These are phyloP conservation scores for Bovichtus diacanthus DNA, from an alignment of 2,797 vertebrate species.

Conservation along the genomic window DNA sequence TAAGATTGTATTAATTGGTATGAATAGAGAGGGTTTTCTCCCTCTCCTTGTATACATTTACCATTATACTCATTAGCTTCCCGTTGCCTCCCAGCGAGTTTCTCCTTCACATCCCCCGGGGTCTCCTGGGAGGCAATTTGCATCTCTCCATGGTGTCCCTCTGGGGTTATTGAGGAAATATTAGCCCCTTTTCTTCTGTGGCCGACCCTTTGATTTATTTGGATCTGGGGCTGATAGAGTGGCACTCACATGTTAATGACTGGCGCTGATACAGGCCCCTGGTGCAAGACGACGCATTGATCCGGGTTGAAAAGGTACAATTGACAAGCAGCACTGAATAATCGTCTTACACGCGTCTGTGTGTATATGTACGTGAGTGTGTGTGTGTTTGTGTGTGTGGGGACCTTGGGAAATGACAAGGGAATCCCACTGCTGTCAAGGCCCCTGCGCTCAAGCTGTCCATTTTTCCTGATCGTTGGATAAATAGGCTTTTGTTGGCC, in stretches of 20 bases:
- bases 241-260: slow-evolving; percentile 85
- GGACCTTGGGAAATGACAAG: slow-evolving; percentile 73
- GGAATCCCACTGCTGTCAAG: slow-evolving; percentile 77
- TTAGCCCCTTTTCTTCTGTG: slow-evolving; percentile 81
- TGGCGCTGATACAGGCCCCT: slow-evolving; percentile 67
- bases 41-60: slow-evolving; percentile 88
- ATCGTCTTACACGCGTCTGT: slow-evolving; percentile 65
- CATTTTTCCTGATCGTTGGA: slow-evolving; percentile 65
- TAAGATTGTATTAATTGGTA: slow-evolving; percentile 88
- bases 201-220: slow-evolving; percentile 86
- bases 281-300: slow-evolving; percentile 80
- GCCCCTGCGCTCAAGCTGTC: slow-evolving; percentile 66
- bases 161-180: slow-evolving; percentile 85
- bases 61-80: slow-evolving; percentile 88
- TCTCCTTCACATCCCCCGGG: slow-evolving; percentile 80
- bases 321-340: slow-evolving; percentile 84
- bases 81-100: slow-evolving; percentile 83
- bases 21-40: slow-evolving; percentile 77
- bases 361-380: slow-evolving; percentile 26
- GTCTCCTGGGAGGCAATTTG: slow-evolving; percentile 89
- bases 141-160: slow-evolving; percentile 85
- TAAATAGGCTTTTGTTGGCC: slow-evolving; percentile 71
- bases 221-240: slow-evolving; percentile 79
- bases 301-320: slow-evolving; percentile 83
- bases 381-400: slow-evolving; percentile 30